phyloP scores from a whole-genome alignment of 2,888 invertebrate species.

The Acronicta leporina region DNA sequence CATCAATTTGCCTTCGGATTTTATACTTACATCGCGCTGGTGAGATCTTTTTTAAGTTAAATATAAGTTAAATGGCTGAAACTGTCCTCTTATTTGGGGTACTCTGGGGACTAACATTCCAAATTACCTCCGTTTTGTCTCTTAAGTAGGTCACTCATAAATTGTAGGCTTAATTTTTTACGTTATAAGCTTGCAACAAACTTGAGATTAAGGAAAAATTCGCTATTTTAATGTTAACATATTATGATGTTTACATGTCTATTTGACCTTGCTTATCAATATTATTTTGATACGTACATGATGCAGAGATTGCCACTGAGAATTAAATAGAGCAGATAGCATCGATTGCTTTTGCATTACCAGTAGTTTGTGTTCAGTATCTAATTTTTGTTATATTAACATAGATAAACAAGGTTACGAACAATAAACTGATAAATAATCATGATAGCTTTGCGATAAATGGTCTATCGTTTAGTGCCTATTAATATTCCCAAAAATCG shows the following conservation, averaged over 20 bases:
- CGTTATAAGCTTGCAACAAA: slow-evolving; percentile 38
- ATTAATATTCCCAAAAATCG: slow-evolving; percentile 38
- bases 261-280: slow-evolving; percentile 40
- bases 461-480: slow-evolving; percentile 22
- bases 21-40: slow-evolving; percentile 15
- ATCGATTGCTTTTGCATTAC: slow-evolving; percentile 34
- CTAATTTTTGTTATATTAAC: slow-evolving; percentile 29
- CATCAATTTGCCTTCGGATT: slow-evolving; percentile 33
- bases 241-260: slow-evolving; percentile 17
- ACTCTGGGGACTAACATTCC: slow-evolving; percentile 22
- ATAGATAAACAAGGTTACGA: slow-evolving; percentile 22
- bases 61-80: slow-evolving; percentile 26
- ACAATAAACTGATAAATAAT: slow-evolving; percentile 33
- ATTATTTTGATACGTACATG: slow-evolving; percentile 17
- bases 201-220: slow-evolving; percentile 34
- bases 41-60: slow-evolving; percentile 32
- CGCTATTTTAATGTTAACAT: background rate
- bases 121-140: slow-evolving; percentile 47
- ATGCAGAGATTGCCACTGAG: slow-evolving; percentile 19
- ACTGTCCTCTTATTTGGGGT: slow-evolving; percentile 23
- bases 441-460: slow-evolving; percentile 17
- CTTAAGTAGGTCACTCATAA: slow-evolving; percentile 59
- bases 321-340: slow-evolving; percentile 18
- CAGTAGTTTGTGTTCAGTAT: slow-evolving; percentile 27
- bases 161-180: slow-evolving; percentile 52